Base-by-base conservation (phyloP, 1,140 invertebrate genomes). In the Drosophila kepulauana region DNA sequence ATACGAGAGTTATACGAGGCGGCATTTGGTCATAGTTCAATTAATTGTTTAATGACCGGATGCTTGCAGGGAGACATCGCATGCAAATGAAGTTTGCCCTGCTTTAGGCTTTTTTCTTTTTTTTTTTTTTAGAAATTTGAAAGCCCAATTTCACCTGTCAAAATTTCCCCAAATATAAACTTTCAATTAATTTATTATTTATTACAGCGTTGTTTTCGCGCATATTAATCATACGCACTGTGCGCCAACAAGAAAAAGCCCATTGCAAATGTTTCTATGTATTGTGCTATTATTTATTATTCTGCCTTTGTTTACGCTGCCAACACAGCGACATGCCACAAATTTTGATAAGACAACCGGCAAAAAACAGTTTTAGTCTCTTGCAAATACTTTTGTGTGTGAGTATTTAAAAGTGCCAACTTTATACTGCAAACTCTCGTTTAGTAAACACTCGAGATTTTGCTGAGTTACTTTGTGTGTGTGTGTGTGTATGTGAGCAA, bases 41-140 rank as follows among this genome's bases (percentile, higher is more conserved):
- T 89, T 89, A 89, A 74, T 74, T 79, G 52, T 59, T 46, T 90
- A 89, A 89, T 85, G 68, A 71, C 86, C 85, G 85, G 85, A 89
- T 81, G 70, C 59, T 25, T 58, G 45, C 46, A 54, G 57, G n/a
- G 63, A 51, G 35, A 10, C 35, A 7, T 15, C 56, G 68, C 78
- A 85, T 90, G 81, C 85, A 89, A 89, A 89, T 89, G 75, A 81
- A 73, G 59, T 68, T 63, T 7, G 15, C 30, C 41, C 45, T 25
- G n/a, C 46, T 64, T 51, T 71, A 30, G 45, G 61, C 46, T 38
- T 71, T 43, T 30, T 30, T 57, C n/a, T n/a, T 35, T 54, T 66
- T 46, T 67, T 28, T 57, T 57, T 52, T 51, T 46, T 54, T 52
- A 54, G 45, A 79, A 48, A 71, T 63, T 20, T 43, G 46, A 72